Percentiles rank a stretch among this genome's conserved stretches.
phyloP scores from a whole-genome alignment of 2,113 vertebrate genomes.

The Hippopotamus amphibius region DNA sequence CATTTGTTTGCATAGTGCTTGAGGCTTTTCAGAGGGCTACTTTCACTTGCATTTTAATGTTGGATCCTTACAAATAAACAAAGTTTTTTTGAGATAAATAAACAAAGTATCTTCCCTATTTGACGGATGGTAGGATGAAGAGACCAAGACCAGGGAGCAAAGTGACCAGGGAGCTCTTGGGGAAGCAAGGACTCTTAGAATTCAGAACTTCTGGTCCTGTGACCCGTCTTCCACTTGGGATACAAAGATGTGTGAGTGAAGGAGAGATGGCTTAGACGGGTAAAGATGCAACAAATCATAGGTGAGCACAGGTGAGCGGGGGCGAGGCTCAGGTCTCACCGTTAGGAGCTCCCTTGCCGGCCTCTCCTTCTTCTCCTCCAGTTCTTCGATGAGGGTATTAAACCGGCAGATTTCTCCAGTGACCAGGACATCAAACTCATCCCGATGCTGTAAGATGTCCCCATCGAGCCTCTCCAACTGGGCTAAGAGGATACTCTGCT shows the following conservation, averaged over 20 bases:
- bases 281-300: too few relatives aligned
- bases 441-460: constrained; percentile 66
- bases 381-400: constrained; percentile 57
- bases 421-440: constrained; percentile 49
- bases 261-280: background rate
- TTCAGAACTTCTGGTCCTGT: background rate
- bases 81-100: background rate
- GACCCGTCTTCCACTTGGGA: background rate
- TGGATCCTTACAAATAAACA: background rate
- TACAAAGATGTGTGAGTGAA: background rate
- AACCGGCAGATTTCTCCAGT: constrained; percentile 41
- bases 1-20: background rate
- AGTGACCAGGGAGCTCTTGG: background rate
- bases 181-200: background rate
- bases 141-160: background rate
- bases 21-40: background rate
- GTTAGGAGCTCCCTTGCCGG: constrained; percentile 66
- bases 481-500: constrained; percentile 68
- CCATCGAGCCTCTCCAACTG: constrained; percentile 67
- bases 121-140: background rate
- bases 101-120: background rate
- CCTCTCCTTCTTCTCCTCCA: constrained; percentile 78
- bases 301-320: rapidly evolving
- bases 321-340: constrained; percentile 67
- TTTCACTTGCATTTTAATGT: background rate